phyloP scores from a whole-genome alignment of 2,888 invertebrate genomes.

The Oligia latruncula region DNA sequence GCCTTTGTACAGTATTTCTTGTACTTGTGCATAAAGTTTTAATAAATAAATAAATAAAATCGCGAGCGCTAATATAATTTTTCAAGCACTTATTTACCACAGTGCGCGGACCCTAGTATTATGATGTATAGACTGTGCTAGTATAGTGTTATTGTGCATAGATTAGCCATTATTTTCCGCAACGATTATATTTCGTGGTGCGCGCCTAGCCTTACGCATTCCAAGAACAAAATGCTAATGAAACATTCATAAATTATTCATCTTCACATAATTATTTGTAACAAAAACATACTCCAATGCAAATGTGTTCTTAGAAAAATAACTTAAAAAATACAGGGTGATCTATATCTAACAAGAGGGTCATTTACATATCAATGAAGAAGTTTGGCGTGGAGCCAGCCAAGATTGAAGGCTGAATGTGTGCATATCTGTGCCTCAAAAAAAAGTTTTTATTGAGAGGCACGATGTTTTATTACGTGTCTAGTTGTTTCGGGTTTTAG shows the following conservation, averaged over 20 bases:
- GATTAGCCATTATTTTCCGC: background rate
- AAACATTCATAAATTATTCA: constrained; percentile 27
- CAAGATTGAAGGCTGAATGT: constrained; percentile 55
- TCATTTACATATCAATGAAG: constrained; percentile 64
- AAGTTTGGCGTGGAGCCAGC: constrained; percentile 58
- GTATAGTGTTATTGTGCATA: background rate
- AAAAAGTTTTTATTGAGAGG: constrained; percentile 13
- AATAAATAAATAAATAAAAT: too few relatives aligned
- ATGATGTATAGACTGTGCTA: too few relatives aligned
- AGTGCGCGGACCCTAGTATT: background rate
- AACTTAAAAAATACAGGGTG: constrained; percentile 38
- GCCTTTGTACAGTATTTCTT: too few relatives aligned
- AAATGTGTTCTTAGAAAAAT: constrained; percentile 40
- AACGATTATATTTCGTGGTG: background rate
- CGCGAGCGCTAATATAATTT: background rate
- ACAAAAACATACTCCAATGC: constrained; percentile 22
- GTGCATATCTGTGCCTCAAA: constrained; percentile 39
- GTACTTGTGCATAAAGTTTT: too few relatives aligned
- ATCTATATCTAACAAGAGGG: constrained; percentile 55
- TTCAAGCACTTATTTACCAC: background rate
- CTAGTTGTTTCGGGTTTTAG: constrained; percentile 2
- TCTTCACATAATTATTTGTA: constrained; percentile 17
- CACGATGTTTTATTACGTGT: constrained; percentile 25
- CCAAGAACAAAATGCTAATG: background rate
- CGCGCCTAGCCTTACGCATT: background rate